Percentiles rank a stretch among this genome's conserved stretches.
Evolutionary conservation across 2,113 vertebrate genomes (phyloP).

Genomic region (Hemibagrus wyckioides): DNA sequence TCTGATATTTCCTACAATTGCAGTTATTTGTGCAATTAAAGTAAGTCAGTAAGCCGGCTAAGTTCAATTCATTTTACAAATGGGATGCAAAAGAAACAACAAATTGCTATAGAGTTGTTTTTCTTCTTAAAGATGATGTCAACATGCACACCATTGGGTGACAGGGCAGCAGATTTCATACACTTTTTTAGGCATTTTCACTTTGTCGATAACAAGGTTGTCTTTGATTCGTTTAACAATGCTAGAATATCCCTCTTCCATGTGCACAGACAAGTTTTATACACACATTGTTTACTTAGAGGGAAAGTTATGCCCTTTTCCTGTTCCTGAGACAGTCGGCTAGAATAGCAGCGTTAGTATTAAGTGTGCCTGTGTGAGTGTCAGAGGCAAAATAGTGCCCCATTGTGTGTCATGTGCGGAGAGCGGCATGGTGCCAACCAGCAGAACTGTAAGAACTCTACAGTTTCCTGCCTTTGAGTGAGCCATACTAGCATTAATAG

Average conservation of each 20-base stretch:
- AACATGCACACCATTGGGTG: no score
- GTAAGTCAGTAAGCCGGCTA: no score
- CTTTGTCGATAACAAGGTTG: background rate
- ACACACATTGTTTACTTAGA: constrained; percentile 1
- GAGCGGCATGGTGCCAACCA: constrained; percentile 41
- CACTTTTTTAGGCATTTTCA: no score
- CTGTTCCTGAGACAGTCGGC: background rate
- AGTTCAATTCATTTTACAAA: no score
- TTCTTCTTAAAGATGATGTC: no score
- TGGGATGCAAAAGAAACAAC: no score
- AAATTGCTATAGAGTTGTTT: no score
- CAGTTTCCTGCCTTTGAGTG: constrained; percentile 51
- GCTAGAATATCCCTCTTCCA: background rate
- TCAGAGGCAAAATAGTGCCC: constrained; percentile 30
- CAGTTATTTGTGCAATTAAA: no score
- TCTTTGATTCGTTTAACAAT: background rate
- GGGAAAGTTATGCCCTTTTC: constrained; percentile 20
- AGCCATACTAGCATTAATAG: constrained; percentile 11
- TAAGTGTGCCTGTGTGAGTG: constrained; percentile 12
- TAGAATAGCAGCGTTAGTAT: background rate
- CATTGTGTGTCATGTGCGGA: constrained; percentile 55
- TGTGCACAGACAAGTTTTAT: background rate
- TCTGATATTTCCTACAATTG: no score
- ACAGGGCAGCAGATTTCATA: no score
- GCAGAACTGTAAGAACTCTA: constrained; percentile 36